phyloP scores from a whole-genome alignment of 2,888 invertebrate genomes.

The Zygaena filipendulae region DNA sequence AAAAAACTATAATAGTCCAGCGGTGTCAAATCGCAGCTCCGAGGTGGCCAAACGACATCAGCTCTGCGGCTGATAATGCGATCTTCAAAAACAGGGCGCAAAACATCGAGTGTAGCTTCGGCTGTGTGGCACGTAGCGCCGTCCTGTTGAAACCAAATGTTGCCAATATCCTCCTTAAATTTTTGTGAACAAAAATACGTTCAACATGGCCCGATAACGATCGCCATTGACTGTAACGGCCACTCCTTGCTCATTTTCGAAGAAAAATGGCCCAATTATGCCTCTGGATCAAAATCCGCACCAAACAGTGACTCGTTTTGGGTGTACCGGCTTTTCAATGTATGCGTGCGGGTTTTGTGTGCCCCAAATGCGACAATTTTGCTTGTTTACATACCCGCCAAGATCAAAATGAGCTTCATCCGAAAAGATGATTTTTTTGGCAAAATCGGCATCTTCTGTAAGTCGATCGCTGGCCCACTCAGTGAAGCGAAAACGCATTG shows the following conservation, averaged over 20 bases:
- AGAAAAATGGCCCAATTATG: constrained; percentile 13
- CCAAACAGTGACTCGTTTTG: constrained; percentile 12
- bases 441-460: constrained; percentile 9
- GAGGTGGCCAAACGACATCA: constrained; percentile 17
- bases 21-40: constrained; percentile 15
- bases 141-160: constrained; percentile 9
- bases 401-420: constrained; percentile 10
- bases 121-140: constrained; percentile 9
- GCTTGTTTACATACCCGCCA: constrained; percentile 3
- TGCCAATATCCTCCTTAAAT: constrained; percentile 5
- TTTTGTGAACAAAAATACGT: constrained; percentile 3
- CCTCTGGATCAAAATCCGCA: constrained; percentile 9
- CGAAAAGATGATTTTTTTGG: constrained; percentile 12
- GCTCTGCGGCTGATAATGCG: constrained; percentile 13
- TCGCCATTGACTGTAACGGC: constrained; percentile 8
- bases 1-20: constrained; percentile 13
- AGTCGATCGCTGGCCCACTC: constrained; percentile 12
- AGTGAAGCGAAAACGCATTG: constrained; percentile 11
- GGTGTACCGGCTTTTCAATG: constrained; percentile 11
- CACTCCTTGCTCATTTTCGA: constrained; percentile 11
- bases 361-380: constrained; percentile 12
- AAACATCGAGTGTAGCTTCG: constrained; percentile 9
- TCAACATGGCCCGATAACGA: constrained; percentile 8
- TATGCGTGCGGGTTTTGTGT: constrained; percentile 13
- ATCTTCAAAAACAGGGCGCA: constrained; percentile 11